Evolutionary conservation across 2,113 vertebrate species (phyloP).

Genomic region (Notechis scutatus): DNA sequence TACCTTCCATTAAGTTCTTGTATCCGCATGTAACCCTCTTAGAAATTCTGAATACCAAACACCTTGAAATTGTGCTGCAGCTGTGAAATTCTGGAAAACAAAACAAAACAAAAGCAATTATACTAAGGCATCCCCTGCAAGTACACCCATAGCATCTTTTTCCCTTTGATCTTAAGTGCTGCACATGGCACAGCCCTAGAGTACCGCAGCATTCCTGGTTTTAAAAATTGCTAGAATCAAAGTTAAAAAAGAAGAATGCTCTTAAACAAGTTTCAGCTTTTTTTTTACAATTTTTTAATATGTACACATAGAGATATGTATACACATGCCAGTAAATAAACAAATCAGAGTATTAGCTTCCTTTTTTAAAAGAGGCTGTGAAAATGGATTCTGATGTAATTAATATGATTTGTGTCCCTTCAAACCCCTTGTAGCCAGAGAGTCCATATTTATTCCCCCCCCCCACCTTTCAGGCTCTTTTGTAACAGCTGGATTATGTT

Average conservation of each 20-base stretch:
- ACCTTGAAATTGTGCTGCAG: not conserved
- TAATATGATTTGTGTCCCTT: slow-evolving; percentile 31
- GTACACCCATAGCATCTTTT: not conserved
- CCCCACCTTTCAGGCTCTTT: slow-evolving; percentile 1
- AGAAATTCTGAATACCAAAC: not conserved
- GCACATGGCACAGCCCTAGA: not conserved
- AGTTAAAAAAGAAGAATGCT: not conserved
- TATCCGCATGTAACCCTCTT: not conserved
- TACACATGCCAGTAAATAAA: not conserved
- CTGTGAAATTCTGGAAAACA: not conserved
- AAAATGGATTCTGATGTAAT: slow-evolving; percentile 43
- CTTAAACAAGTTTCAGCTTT: not conserved
- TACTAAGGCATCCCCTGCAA: not conserved
- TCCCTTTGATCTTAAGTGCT: not conserved
- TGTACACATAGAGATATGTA: not conserved
- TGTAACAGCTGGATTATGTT: slow-evolving; percentile 28
- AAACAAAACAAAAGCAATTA: not conserved
- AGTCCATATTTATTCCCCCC: slow-evolving; percentile 32
- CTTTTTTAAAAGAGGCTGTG: not conserved
- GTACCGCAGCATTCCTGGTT: not conserved
- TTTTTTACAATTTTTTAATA: not conserved
- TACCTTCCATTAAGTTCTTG: not conserved
- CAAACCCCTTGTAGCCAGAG: slow-evolving; percentile 32
- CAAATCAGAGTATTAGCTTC: slow-evolving; percentile 3
- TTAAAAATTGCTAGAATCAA: not conserved